These are phyloP conservation scores for Brachypteracias leptosomus DNA, from an alignment of 2,113 vertebrate species.

Conservation along the genomic window DNA sequence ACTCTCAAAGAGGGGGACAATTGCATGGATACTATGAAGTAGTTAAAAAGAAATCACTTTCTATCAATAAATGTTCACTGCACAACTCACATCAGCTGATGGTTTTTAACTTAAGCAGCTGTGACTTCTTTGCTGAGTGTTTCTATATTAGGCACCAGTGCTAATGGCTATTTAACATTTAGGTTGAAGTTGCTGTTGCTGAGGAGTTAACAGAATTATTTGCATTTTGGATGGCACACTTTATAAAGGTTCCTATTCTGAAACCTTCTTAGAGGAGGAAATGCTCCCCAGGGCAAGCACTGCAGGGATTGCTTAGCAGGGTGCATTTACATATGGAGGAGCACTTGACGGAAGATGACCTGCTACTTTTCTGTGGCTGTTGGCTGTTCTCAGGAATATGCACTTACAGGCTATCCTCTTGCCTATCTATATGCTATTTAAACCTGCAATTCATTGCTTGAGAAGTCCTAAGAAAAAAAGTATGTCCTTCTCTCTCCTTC, in stretches of 20 bases:
- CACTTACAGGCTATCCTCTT: background rate
- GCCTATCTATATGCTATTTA: background rate
- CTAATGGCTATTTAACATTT: background rate
- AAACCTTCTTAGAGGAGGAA: background rate
- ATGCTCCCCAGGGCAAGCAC: background rate
- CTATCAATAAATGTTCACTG: background rate
- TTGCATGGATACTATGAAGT: background rate
- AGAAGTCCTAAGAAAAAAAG: background rate
- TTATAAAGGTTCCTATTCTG: background rate
- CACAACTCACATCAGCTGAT: background rate
- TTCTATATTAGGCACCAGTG: background rate
- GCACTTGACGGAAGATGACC: background rate
- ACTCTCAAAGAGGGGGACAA: background rate
- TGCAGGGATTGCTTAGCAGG: background rate
- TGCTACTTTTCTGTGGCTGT: background rate
- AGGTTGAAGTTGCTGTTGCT: background rate
- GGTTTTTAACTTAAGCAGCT: background rate
- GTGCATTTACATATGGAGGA: background rate
- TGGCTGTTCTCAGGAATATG: background rate
- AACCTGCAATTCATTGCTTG: background rate
- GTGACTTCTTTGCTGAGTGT: background rate
- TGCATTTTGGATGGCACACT: background rate
- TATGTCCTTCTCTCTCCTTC: background rate
- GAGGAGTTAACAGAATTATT: background rate
- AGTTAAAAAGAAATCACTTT: background rate